Conservation (phyloP, 2,888 invertebrate genomes). For the Meta bourneti region DNA sequence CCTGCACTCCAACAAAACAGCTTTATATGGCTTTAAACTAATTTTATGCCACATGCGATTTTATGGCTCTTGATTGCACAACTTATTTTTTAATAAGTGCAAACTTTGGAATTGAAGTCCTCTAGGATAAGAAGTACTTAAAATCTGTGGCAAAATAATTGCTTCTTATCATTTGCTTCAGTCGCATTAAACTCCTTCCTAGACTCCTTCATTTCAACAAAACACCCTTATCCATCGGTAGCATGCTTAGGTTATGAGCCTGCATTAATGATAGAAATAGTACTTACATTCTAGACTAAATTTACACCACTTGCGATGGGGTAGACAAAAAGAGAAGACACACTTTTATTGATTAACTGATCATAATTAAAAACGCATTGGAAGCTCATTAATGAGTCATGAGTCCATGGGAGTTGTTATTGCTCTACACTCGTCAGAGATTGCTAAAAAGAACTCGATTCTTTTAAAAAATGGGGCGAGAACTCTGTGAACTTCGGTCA, state of each 20-base stretch:
- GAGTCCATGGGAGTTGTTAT: constrained; percentile 4
- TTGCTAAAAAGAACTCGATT: not conserved
- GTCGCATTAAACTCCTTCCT: no score
- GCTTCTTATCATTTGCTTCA: no score
- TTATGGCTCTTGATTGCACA: no score
- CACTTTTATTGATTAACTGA: constrained; percentile 51
- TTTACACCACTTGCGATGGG: not conserved
- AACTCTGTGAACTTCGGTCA: not conserved
- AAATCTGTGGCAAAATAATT: no score
- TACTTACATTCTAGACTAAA: not conserved
- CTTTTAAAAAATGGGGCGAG: not conserved
- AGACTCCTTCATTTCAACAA: no score
- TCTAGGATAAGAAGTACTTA: no score
- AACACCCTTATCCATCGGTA: no score
- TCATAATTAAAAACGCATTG: constrained; percentile 61
- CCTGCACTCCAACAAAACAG: no score
- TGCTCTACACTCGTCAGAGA: not conserved
- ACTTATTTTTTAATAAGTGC: no score
- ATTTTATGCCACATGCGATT: no score
- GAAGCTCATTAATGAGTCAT: constrained; percentile 49
- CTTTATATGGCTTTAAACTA: no score
- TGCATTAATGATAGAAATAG: not conserved
- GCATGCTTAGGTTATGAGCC: not conserved
- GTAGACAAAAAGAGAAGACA: not conserved
- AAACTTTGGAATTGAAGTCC: no score